phyloP scores from a whole-genome alignment of 2,888 invertebrate species.

The Micoletzkya japonica region DNA sequence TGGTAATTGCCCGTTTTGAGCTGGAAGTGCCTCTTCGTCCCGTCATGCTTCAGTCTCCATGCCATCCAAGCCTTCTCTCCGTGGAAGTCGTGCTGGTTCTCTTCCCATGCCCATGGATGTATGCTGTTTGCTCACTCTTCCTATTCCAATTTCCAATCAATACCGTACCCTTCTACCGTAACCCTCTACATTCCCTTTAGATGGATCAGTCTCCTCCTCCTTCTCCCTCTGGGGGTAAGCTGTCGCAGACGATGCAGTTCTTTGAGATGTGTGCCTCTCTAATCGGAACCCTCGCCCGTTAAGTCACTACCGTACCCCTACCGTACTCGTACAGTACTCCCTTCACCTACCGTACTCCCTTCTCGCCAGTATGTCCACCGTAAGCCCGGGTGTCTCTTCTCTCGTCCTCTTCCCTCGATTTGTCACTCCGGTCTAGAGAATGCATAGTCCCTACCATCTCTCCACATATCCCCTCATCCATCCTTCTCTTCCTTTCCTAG shows the following conservation, averaged over 20 bases:
- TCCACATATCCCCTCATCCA: too few relatives aligned
- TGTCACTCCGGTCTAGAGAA: too few relatives aligned
- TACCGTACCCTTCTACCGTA: background rate
- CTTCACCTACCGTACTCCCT: too few relatives aligned
- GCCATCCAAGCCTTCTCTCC: slow-evolving; percentile 56
- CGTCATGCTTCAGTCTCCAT: slow-evolving; percentile 63
- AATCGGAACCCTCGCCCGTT: slow-evolving; percentile 95
- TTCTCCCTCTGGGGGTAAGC: slow-evolving; percentile 65
- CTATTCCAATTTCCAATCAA: background rate
- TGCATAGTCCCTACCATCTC: too few relatives aligned
- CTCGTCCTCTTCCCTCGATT: background rate
- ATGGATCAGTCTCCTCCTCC: slow-evolving; percentile 52
- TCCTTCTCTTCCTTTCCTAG: too few relatives aligned
- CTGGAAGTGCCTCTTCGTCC: slow-evolving; percentile 53
- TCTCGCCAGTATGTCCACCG: too few relatives aligned
- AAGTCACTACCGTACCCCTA: slow-evolving; percentile 5
- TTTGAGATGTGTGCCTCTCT: slow-evolving; percentile 99
- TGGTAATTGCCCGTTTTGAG: slow-evolving; percentile 31
- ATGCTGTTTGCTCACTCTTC: slow-evolving; percentile 43
- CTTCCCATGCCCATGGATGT: slow-evolving; percentile 60
- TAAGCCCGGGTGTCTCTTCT: too few relatives aligned
- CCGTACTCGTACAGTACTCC: too few relatives aligned
- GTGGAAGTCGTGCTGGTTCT: slow-evolving; percentile 54
- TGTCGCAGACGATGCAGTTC: slow-evolving; percentile 95
- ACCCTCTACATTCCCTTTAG: slow-evolving; percentile 26